phyloP scores from a whole-genome alignment of 1,140 invertebrate genomes.

The Argopecten irradians region DNA sequence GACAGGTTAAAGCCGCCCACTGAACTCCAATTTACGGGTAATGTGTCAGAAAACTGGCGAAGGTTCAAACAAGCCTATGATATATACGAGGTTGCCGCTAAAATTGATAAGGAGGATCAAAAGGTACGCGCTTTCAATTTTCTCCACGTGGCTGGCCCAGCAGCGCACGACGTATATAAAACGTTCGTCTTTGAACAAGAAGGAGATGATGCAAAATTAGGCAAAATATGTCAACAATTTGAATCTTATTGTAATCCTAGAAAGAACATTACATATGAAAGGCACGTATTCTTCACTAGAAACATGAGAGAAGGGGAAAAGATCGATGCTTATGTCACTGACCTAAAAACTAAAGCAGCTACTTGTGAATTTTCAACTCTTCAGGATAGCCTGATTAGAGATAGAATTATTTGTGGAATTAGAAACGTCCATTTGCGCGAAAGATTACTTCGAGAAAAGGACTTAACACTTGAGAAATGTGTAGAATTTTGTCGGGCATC shows the following conservation, averaged over 20 bases:
- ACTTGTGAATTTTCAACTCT: constrained; percentile 23
- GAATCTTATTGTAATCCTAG: constrained; percentile 36
- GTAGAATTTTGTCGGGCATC: background rate
- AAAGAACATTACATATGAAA: constrained; percentile 33
- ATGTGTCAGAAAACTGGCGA: background rate
- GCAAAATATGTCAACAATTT: background rate
- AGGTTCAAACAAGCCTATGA: background rate
- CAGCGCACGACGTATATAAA: constrained; percentile 20
- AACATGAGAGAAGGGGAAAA: background rate
- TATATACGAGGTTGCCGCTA: background rate
- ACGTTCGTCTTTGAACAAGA: constrained; percentile 1
- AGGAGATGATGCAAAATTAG: background rate
- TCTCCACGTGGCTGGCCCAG: too few species aligned
- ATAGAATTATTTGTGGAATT: constrained; percentile 24
- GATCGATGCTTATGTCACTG: constrained; percentile 29
- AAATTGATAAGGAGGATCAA: background rate
- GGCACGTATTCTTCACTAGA: constrained; percentile 25
- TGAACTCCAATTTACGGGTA: background rate
- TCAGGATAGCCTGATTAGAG: background rate
- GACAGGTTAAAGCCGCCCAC: background rate
- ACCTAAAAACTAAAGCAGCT: background rate
- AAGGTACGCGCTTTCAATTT: background rate
- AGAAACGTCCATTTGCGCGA: background rate
- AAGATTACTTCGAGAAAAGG: background rate
- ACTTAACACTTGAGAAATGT: background rate